Percentiles rank a stretch among this genome's conserved stretches.
phyloP scores from a whole-genome alignment of 2,113 vertebrate species.

The Bambusicola thoracicus region DNA sequence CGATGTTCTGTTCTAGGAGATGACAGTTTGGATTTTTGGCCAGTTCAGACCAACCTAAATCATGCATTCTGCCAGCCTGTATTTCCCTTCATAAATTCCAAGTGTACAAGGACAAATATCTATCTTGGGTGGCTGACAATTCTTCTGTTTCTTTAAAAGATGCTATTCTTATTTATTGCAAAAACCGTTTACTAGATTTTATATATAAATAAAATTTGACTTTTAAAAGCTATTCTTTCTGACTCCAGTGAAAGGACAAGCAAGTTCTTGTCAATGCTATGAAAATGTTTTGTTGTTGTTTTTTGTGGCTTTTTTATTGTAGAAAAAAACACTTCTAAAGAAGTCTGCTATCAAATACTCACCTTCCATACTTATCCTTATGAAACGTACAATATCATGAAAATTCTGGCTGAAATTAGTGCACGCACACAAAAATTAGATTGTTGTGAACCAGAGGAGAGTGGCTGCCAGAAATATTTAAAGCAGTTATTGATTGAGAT shows the following conservation, averaged over 20 bases:
- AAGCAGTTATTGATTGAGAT: conserved; percentile 56
- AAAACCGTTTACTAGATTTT: background rate
- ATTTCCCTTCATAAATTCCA: background rate
- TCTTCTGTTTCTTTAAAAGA: background rate
- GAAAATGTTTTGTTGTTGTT: background rate
- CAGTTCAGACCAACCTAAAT: background rate
- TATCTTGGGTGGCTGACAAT: background rate
- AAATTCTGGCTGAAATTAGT: conserved; percentile 6
- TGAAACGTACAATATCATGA: background rate
- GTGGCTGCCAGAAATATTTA: conserved; percentile 54
- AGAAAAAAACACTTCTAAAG: background rate
- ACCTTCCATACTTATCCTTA: background rate
- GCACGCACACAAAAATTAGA: background rate
- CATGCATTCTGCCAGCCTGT: background rate
- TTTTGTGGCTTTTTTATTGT: background rate
- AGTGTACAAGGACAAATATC: background rate
- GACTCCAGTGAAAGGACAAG: background rate
- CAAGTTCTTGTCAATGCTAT: background rate
- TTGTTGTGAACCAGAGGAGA: conserved; percentile 4
- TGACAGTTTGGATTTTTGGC: background rate
- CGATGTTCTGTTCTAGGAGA: background rate
- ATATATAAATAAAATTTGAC: background rate
- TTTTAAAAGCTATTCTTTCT: background rate
- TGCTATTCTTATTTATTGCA: background rate
- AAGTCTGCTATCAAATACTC: background rate